Conservation (phyloP, 2,797 vertebrate species). For the Gambelia wislizenii region DNA sequence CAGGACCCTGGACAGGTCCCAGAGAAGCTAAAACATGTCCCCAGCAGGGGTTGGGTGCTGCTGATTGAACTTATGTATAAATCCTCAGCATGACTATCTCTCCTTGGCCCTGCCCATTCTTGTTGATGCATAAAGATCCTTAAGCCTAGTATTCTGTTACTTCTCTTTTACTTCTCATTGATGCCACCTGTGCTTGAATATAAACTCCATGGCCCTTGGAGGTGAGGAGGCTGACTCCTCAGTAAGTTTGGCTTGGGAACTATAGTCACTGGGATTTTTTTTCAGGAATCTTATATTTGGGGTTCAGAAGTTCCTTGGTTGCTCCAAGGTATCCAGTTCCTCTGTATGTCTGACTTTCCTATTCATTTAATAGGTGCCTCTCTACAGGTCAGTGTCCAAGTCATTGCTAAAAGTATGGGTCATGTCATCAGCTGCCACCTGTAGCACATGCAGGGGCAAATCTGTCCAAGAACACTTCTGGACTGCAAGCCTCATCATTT, state of each 20-base stretch:
- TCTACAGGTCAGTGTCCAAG: background rate
- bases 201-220: background rate
- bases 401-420: background rate
- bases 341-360: background rate
- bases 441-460: background rate
- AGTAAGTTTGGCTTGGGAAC: background rate
- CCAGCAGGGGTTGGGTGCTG: background rate
- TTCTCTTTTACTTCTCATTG: background rate
- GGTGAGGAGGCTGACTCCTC: background rate
- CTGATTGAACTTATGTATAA: background rate
- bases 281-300: no score
- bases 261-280: no score
- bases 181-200: background rate
- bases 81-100: background rate
- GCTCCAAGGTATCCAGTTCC: background rate
- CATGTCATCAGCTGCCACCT: no score
- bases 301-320: background rate
- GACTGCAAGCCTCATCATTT: background rate
- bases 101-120: background rate
- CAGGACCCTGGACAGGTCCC: constrained; percentile 11
- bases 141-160: background rate
- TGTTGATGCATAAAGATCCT: background rate
- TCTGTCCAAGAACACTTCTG: background rate
- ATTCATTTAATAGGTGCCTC: background rate
- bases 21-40: background rate